Percentiles rank a stretch among this genome's conserved stretches.
These are phyloP conservation scores for Lepetodrilus schrolli DNA, from an alignment of 2,888 invertebrate genomes.

Conservation along the genomic window DNA sequence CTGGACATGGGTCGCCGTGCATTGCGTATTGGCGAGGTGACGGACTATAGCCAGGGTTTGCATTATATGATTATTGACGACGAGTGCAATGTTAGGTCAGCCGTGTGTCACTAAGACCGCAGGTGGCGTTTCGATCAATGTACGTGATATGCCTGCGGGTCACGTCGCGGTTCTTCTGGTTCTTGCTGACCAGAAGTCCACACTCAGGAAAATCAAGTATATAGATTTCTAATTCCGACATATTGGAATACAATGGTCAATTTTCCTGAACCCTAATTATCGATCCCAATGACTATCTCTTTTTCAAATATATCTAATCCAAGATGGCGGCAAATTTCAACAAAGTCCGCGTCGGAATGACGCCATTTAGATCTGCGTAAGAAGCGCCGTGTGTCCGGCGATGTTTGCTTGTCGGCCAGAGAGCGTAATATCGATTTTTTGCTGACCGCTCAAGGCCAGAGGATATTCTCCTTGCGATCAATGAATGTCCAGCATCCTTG, in stretches of 20 bases:
- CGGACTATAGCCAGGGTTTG: neutral
- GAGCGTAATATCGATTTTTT: constrained; percentile 1
- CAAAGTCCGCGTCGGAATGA: constrained; percentile 1
- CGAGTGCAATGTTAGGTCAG: neutral
- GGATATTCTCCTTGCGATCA: constrained; percentile 8
- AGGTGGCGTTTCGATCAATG: neutral
- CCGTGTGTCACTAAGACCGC: neutral
- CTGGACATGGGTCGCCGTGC: neutral
- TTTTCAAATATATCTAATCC: too few relatives aligned
- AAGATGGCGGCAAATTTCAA: constrained; percentile 5
- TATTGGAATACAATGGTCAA: too few relatives aligned
- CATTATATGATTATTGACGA: neutral
- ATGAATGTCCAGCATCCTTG: neutral
- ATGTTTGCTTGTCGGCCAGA: constrained; percentile 12
- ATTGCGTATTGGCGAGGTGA: neutral
- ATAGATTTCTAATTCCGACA: too few relatives aligned
- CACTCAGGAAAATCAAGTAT: too few relatives aligned
- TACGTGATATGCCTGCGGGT: too few relatives aligned
- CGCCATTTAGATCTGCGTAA: constrained; percentile 14
- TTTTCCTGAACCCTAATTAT: too few relatives aligned
- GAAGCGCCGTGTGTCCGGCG: constrained; percentile 3
- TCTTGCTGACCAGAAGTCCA: too few relatives aligned
- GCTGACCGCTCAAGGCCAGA: constrained; percentile 18
- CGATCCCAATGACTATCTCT: too few relatives aligned
- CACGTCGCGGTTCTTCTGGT: too few relatives aligned